These are phyloP conservation scores for Ictalurus punctatus DNA, from an alignment of 2,113 vertebrate genomes.

Conservation along the genomic window DNA sequence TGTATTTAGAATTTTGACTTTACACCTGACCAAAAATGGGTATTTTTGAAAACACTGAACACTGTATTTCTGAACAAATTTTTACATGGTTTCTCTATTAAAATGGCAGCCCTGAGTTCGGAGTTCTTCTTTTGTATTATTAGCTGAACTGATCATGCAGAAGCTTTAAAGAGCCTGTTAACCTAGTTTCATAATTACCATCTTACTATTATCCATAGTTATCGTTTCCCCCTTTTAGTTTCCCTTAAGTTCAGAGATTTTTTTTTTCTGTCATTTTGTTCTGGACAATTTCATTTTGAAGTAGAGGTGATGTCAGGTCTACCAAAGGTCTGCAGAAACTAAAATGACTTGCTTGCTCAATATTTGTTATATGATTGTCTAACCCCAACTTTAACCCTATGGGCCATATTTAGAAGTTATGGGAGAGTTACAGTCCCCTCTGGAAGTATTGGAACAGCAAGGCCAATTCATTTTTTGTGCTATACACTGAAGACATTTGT, in stretches of 20 bases:
- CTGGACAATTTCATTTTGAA: neutral
- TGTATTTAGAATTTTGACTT: neutral
- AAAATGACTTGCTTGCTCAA: neutral
- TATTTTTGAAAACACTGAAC: neutral
- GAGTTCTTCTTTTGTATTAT: neutral
- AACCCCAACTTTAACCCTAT: neutral
- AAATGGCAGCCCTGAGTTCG: neutral
- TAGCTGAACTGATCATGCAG: neutral
- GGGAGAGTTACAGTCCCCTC: too few relatives aligned
- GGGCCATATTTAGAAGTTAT: neutral
- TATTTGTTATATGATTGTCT: neutral
- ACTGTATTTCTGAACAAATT: neutral
- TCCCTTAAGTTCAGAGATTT: neutral
- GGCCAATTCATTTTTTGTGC: too few relatives aligned
- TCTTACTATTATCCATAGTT: neutral
- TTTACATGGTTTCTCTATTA: neutral
- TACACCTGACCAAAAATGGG: neutral
- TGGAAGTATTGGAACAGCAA: too few relatives aligned
- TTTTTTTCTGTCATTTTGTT: neutral
- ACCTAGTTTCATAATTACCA: neutral
- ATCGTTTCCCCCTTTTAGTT: neutral
- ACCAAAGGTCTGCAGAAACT: neutral
- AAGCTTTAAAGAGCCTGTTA: neutral
- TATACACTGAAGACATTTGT: too few relatives aligned
- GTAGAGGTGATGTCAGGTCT: neutral